Conservation (phyloP, 2,797 vertebrate species). For the Hapalemur alaotrensis region DNA sequence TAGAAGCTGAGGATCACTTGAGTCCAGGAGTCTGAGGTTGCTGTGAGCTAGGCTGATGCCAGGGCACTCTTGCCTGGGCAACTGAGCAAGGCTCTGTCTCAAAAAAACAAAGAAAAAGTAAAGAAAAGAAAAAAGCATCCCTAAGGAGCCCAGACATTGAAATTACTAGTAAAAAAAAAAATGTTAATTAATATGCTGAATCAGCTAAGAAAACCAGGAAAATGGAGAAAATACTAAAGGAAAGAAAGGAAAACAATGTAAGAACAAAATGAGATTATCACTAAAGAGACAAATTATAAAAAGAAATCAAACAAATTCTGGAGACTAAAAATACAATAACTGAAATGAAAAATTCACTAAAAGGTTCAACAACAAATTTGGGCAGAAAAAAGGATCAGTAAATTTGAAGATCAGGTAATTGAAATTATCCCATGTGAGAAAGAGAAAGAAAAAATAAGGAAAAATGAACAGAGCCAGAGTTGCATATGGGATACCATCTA, state of each 20-base stretch:
- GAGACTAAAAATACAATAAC: not conserved
- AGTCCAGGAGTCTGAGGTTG: too few relatives aligned
- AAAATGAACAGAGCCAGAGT: not conserved
- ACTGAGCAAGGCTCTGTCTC: too few relatives aligned
- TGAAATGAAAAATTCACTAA: not conserved
- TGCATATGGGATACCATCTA: not conserved
- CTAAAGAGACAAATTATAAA: not conserved
- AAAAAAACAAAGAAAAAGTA: too few relatives aligned
- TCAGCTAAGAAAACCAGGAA: not conserved
- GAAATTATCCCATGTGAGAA: not conserved
- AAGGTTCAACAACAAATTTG: not conserved
- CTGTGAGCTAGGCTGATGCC: too few relatives aligned
- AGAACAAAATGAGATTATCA: not conserved
- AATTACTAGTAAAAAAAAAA: not conserved
- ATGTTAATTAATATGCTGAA: not conserved
- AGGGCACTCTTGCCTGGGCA: too few relatives aligned
- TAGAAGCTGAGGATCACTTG: too few relatives aligned
- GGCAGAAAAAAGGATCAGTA: not conserved
- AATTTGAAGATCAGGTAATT: not conserved
- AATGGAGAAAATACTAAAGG: not conserved
- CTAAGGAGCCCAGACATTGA: not conserved
- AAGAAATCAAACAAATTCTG: not conserved
- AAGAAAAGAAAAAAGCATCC: not conserved
- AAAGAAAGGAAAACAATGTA: not conserved
- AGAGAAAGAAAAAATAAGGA: not conserved